phyloP scores from a whole-genome alignment of 2,113 vertebrate genomes.

The Atrichornis clamosus region DNA sequence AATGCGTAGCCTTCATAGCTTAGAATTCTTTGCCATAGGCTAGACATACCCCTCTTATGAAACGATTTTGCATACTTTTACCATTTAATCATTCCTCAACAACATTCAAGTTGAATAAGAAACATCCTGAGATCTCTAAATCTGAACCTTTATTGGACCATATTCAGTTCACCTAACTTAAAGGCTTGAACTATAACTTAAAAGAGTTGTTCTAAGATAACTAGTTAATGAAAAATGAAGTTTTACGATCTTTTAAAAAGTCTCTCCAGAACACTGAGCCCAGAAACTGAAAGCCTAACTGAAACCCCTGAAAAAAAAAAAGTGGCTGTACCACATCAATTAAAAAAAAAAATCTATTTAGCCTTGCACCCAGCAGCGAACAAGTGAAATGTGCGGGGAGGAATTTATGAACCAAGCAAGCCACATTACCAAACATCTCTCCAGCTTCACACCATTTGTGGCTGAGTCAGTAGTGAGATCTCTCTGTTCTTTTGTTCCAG shows the following conservation, averaged over 20 bases:
- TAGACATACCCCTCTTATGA: background rate
- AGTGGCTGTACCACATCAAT: background rate
- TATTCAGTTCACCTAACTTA: background rate
- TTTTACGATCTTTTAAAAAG: background rate
- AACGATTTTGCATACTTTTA: background rate
- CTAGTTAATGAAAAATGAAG: slow-evolving; percentile 20
- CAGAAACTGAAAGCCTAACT: background rate
- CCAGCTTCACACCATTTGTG: background rate
- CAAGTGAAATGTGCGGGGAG: background rate
- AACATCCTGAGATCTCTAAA: background rate
- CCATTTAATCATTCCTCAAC: background rate
- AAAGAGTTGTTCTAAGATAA: background rate
- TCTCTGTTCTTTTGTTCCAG: background rate
- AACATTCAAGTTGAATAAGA: background rate
- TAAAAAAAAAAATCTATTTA: background rate
- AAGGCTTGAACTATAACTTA: background rate
- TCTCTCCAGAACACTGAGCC: background rate
- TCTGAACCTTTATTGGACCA: background rate
- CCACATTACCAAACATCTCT: background rate
- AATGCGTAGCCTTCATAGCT: background rate
- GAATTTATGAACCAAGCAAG: background rate
- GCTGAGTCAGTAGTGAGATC: background rate
- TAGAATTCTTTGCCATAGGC: background rate
- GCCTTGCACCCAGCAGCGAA: background rate
- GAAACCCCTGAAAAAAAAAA: background rate